Evolutionary conservation across 2,888 invertebrate genomes (phyloP).

Genomic region (Palloptera scutellata): DNA sequence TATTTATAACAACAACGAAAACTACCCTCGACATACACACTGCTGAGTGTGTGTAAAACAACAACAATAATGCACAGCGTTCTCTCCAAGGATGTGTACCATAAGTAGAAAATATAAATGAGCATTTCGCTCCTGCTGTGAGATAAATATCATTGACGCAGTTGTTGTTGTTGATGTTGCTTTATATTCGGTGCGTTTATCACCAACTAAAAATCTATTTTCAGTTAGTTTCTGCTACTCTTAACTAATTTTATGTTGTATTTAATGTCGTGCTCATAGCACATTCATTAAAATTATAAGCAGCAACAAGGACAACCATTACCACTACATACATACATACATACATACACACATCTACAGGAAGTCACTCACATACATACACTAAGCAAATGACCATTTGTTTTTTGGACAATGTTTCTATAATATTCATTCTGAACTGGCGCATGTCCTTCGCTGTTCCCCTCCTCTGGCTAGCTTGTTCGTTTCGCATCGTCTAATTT

Average conservation of each 20-base stretch:
- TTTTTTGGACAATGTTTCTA: no score
- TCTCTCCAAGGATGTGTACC: no score
- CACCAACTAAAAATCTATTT: conserved; percentile 27
- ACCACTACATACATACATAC: not conserved
- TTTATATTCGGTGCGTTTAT: conserved; percentile 25
- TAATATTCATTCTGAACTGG: no score
- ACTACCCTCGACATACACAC: no score
- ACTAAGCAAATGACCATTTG: not conserved
- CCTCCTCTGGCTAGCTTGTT: not conserved
- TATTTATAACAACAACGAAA: no score
- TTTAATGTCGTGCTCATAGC: conserved; percentile 33
- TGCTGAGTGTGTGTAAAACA: no score
- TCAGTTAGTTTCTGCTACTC: conserved; percentile 4
- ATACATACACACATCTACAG: not conserved
- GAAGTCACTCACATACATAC: not conserved
- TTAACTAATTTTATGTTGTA: conserved; percentile 29
- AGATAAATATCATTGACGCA: conserved; percentile 39
- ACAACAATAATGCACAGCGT: no score
- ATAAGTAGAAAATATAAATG: conserved; percentile 37
- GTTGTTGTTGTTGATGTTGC: conserved; percentile 12
- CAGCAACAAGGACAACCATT: not conserved
- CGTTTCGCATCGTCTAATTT: conserved; percentile 7
- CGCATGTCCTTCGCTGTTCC: not conserved
- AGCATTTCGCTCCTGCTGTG: conserved; percentile 41
- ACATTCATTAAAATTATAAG: conserved; percentile 35